A percentile compares a stretch with the other conserved stretches of the same genome.
Conservation (phyloP, 2,888 invertebrate genomes). For the Acrocera orbiculus region DNA sequence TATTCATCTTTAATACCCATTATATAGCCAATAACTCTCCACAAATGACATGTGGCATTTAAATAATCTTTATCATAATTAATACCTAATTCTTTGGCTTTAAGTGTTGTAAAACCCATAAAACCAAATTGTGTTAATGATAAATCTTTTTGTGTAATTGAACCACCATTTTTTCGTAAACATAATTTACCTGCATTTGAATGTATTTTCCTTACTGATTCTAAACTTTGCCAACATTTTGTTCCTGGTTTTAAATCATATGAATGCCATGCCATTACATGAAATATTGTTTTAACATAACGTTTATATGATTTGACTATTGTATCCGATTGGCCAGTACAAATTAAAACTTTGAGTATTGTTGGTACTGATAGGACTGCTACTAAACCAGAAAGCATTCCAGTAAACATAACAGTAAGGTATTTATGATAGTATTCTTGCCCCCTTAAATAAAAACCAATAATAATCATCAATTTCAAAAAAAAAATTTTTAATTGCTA, state of each 20-base stretch:
- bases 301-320: conserved; percentile 44
- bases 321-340: conserved; percentile 46
- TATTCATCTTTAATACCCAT: conserved; percentile 62
- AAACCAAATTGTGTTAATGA: conserved; percentile 68
- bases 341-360: conserved; percentile 44
- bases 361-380: conserved; percentile 50
- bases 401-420: conserved; percentile 42
- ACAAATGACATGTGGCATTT: conserved; percentile 56
- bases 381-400: conserved; percentile 52
- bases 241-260: conserved; percentile 42
- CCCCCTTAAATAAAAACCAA: conserved; percentile 45
- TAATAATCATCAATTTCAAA: conserved; percentile 1
- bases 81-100: conserved; percentile 43
- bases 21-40: conserved; percentile 58
- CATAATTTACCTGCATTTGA: conserved; percentile 35
- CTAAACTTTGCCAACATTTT: conserved; percentile 41
- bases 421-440: conserved; percentile 49
- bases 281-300: conserved; percentile 54
- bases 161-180: conserved; percentile 31
- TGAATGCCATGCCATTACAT: conserved; percentile 58
- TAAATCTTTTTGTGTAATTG: conserved; percentile 58
- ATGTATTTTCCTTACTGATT: conserved; percentile 43
- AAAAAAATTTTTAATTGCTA: background rate
- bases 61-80: conserved; percentile 34
- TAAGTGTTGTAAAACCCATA: conserved; percentile 35